Evolutionary conservation across 1,140 invertebrate genomes (phyloP).

Genomic region (Harpegnathos saltator): DNA sequence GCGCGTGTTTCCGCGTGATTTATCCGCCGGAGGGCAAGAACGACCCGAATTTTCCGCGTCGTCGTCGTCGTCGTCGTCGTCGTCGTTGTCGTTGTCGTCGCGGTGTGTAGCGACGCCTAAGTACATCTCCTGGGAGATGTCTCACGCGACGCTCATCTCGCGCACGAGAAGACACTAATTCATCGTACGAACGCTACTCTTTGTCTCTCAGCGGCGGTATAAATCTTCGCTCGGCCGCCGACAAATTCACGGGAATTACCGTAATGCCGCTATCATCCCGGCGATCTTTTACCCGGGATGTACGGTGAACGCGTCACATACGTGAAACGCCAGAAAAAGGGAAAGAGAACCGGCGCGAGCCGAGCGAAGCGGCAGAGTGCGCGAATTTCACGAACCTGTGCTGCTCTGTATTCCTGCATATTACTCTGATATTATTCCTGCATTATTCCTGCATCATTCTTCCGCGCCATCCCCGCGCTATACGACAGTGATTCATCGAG

Average conservation of each 20-base stretch:
- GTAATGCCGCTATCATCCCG: constrained; percentile 5
- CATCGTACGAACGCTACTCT: constrained; percentile 23
- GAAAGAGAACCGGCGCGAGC: not conserved
- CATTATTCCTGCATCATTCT: too few species aligned
- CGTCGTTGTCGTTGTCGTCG: not conserved
- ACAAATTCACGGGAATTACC: constrained; percentile 34
- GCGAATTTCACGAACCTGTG: too few species aligned
- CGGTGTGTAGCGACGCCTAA: not conserved
- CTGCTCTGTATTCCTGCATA: too few species aligned
- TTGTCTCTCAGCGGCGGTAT: not conserved
- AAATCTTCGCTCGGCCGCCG: constrained; percentile 11
- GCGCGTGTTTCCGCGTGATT: constrained; percentile 5
- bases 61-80: not conserved
- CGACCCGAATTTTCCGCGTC: constrained; percentile 3
- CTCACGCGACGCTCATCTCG: not conserved
- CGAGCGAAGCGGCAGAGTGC: not conserved
- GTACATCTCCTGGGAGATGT: constrained; percentile 13
- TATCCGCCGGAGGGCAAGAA: not conserved
- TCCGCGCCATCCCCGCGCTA: too few species aligned
- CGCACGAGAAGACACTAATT: constrained; percentile 18
- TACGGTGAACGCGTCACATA: not conserved
- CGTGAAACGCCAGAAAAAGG: too few species aligned
- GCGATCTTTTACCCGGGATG: constrained; percentile 23
- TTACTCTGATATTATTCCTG: too few species aligned
- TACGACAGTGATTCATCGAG: not conserved